phyloP scores from a whole-genome alignment of 1,140 invertebrate species.

The Oedothorax gibbosus region DNA sequence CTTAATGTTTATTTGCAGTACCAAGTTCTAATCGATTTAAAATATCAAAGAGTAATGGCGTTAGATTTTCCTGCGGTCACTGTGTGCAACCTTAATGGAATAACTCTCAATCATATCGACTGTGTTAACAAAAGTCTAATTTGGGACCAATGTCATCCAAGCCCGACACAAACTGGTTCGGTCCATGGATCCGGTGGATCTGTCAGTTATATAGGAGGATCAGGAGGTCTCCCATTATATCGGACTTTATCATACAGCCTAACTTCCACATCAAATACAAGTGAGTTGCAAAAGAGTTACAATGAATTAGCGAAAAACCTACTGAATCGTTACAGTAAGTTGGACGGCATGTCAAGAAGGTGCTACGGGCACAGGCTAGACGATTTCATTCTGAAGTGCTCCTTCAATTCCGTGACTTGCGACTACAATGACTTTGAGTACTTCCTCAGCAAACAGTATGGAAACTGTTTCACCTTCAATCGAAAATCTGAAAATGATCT shows the following conservation, averaged over 20 bases:
- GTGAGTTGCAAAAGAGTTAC: neutral
- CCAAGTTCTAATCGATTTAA: conserved; percentile 1
- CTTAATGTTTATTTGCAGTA: neutral
- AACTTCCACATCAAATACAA: neutral
- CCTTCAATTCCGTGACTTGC: neutral
- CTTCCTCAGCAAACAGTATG: no score
- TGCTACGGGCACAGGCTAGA: neutral
- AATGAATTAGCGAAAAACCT: neutral
- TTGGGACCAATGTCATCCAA: neutral
- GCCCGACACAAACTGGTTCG: accelerated
- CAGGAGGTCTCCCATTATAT: neutral
- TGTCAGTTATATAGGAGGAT: no score
- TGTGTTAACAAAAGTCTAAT: neutral
- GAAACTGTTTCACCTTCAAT: no score
- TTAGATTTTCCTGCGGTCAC: conserved; percentile 7
- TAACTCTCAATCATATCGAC: neutral
- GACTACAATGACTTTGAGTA: neutral
- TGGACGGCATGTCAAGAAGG: neutral
- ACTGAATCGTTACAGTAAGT: neutral
- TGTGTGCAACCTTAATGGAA: conserved; percentile 13
- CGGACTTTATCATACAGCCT: neutral
- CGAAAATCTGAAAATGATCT: no score
- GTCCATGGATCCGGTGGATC: no score
- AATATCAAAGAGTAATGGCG: neutral
- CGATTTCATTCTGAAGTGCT: neutral